A percentile compares a stretch with the other conserved stretches of the same genome.
These are phyloP conservation scores for Lateolabrax maculatus DNA, from an alignment of 2,797 vertebrate genomes.

Conservation along the genomic window DNA sequence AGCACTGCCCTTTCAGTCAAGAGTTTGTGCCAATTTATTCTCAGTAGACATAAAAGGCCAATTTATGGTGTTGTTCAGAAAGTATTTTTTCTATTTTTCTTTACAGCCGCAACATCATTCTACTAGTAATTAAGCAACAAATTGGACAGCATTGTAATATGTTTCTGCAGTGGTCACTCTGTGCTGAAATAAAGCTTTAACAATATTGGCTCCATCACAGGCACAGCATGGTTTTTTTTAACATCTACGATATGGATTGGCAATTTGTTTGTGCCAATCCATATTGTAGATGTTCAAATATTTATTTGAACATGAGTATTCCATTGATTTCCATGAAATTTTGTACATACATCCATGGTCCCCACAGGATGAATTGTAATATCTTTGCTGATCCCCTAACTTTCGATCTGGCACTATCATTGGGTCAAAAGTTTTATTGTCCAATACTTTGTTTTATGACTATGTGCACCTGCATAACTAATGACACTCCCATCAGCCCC, in stretches of 20 bases:
- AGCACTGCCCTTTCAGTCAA: conserved; percentile 71
- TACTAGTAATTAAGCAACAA: conserved; percentile 31
- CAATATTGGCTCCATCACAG: neutral
- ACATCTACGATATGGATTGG: neutral
- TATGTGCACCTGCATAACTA: neutral
- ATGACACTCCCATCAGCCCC: neutral
- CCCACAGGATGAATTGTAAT: neutral
- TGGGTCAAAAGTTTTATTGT: neutral
- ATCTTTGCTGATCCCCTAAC: neutral
- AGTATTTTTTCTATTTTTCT: conserved; percentile 55
- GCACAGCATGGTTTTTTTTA: neutral
- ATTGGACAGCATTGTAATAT: conserved; percentile 19
- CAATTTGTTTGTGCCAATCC: too few relatives aligned
- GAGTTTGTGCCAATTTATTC: conserved; percentile 69
- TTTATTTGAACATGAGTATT: too few relatives aligned
- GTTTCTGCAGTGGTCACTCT: conserved; percentile 5
- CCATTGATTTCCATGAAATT: neutral
- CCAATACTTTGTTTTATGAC: neutral
- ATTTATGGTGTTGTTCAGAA: conserved; percentile 57
- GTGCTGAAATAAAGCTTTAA: neutral
- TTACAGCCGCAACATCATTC: conserved; percentile 44
- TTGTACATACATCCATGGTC: neutral
- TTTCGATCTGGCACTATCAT: neutral
- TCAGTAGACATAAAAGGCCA: conserved; percentile 71
- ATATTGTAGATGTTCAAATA: neutral